phyloP scores from a whole-genome alignment of 2,113 vertebrate species.

The Burhinus bistriatus region DNA sequence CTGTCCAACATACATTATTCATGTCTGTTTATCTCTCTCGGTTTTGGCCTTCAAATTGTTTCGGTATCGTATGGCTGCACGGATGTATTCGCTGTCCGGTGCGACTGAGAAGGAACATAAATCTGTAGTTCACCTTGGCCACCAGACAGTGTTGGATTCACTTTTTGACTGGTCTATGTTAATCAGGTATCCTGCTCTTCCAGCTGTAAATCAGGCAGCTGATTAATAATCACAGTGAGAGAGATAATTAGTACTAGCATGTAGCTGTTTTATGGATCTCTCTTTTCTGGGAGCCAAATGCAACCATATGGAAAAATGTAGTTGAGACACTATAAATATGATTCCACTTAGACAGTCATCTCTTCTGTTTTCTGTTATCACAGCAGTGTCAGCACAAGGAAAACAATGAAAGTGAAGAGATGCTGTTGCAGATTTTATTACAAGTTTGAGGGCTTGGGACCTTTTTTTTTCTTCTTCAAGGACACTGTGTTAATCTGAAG shows the following conservation, averaged over 20 bases:
- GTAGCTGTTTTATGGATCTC: conserved; percentile 40
- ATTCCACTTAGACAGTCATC: conserved; percentile 12
- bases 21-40: background rate
- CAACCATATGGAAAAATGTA: conserved; percentile 51
- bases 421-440: conserved; percentile 37
- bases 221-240: conserved; percentile 44
- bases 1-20: background rate
- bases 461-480: conserved; percentile 21
- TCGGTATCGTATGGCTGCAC: background rate
- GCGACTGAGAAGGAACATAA: background rate
- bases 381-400: conserved; percentile 36
- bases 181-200: background rate
- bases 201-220: conserved; percentile 58
- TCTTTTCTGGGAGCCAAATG: conserved; percentile 27
- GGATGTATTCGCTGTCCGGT: background rate
- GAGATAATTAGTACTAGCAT: conserved; percentile 54
- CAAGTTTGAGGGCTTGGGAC: background rate
- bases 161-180: background rate
- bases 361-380: conserved; percentile 41
- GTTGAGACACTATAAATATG: conserved; percentile 12
- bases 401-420: conserved; percentile 63
- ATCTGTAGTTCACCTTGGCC: conserved; percentile 56
- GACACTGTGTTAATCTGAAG: conserved; percentile 42
- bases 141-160: background rate
- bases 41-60: conserved; percentile 48